A percentile compares a stretch with the other conserved stretches of the same genome.
These are phyloP conservation scores for Halichoeres trimaculatus DNA, from an alignment of 2,113 vertebrate genomes.

Conservation along the genomic window DNA sequence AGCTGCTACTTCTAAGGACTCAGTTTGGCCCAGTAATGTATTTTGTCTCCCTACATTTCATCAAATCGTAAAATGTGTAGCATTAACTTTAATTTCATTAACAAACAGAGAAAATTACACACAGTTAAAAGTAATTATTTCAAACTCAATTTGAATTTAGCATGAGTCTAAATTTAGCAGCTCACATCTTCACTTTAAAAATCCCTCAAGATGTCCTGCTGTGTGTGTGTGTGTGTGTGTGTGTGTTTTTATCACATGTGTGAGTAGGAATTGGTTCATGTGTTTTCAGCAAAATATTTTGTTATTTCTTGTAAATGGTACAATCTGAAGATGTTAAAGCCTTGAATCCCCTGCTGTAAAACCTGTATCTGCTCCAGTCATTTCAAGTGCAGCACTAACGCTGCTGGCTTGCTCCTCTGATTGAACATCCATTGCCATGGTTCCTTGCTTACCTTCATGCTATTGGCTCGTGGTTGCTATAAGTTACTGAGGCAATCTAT, in stretches of 20 bases:
- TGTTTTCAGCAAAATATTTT: background rate
- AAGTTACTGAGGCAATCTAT: slow-evolving; percentile 81
- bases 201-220: slow-evolving; percentile 22
- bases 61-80: background rate
- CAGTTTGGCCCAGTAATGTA: background rate
- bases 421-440: slow-evolving; percentile 86
- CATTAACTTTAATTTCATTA: background rate
- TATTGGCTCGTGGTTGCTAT: slow-evolving; percentile 91
- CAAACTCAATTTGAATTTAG: background rate
- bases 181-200: slow-evolving; percentile 5
- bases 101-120: background rate
- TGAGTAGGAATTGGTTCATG: background rate
- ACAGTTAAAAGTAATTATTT: background rate
- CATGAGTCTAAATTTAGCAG: background rate
- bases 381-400: slow-evolving; percentile 43
- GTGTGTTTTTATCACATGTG: background rate
- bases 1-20: background rate
- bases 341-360: slow-evolving; percentile 17
- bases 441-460: slow-evolving; percentile 77
- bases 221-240: background rate
- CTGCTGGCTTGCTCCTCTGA: slow-evolving; percentile 72
- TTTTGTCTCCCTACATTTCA: background rate
- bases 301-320: background rate
- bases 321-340: background rate
- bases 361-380: slow-evolving; percentile 34